A percentile compares a stretch with the other conserved stretches of the same genome.
phyloP scores from a whole-genome alignment of 2,797 vertebrate species.

The Sebastolobus altivelis region DNA sequence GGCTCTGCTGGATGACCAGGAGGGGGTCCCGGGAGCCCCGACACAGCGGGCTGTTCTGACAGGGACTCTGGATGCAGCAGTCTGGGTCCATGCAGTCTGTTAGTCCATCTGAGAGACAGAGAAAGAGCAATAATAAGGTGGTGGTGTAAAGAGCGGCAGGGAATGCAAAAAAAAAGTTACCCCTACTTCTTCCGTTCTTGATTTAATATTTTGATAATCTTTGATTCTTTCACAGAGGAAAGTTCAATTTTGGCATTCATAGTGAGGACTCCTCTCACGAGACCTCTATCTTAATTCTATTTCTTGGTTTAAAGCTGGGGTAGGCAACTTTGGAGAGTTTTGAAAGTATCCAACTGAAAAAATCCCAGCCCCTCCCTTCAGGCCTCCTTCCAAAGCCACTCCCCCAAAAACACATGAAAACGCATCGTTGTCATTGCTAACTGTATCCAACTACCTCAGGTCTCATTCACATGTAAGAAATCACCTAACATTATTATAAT shows the following conservation, averaged over 20 bases:
- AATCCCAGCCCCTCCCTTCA: neutral
- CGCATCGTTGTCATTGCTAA: neutral
- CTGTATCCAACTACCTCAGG: neutral
- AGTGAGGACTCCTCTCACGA: constrained; percentile 31
- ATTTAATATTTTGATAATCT: constrained; percentile 45
- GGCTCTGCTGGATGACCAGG: constrained; percentile 95
- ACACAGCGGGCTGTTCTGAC: constrained; percentile 95
- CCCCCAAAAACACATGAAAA: neutral
- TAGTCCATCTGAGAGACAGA: constrained; percentile 89
- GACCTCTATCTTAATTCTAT: constrained; percentile 40
- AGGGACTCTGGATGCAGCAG: constrained; percentile 96
- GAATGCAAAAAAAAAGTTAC: neutral
- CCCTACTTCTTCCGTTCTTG: constrained; percentile 2
- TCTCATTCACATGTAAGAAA: neutral
- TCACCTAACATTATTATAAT: neutral
- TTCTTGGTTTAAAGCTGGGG: constrained; percentile 11
- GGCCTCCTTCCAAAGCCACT: neutral
- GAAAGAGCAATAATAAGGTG: constrained; percentile 12
- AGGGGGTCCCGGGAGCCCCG: constrained; percentile 95
- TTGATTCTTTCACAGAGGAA: constrained; percentile 21
- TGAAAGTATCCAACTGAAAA: neutral
- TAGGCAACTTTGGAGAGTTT: neutral
- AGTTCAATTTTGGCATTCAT: constrained; percentile 34
- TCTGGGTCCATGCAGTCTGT: constrained; percentile 99
- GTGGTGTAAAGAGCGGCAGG: neutral